Conservation (phyloP, 2,888 invertebrate species). For the Enchytraeus crypticus region DNA sequence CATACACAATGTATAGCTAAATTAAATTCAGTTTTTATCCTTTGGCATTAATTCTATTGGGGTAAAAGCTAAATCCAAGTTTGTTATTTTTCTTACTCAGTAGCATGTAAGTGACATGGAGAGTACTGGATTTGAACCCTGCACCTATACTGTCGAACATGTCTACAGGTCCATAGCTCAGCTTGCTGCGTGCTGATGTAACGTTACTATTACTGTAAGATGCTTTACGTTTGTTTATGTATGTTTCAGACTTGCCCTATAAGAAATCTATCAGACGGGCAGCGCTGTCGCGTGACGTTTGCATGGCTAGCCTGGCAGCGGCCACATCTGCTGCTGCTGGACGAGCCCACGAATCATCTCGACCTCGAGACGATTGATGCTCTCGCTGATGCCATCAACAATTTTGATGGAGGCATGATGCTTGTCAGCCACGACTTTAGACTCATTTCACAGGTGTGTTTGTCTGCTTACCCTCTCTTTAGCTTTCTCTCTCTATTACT, state of each 20-base stretch:
- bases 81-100: too few species aligned
- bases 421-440: slow-evolving; percentile 99
- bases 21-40: too few species aligned
- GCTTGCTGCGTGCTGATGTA: too few species aligned
- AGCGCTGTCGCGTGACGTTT: slow-evolving; percentile 94
- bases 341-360: slow-evolving; percentile 54
- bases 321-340: slow-evolving; percentile 74
- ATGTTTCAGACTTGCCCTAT: slow-evolving; percentile 72
- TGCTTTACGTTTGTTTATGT: too few species aligned
- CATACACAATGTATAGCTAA: too few species aligned
- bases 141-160: too few species aligned
- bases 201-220: too few species aligned
- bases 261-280: slow-evolving; percentile 89
- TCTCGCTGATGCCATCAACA: slow-evolving; percentile 90
- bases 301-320: slow-evolving; percentile 97
- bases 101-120: too few species aligned
- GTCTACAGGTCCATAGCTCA: too few species aligned
- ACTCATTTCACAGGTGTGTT: slow-evolving; percentile 82
- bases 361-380: slow-evolving; percentile 78
- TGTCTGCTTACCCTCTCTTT: background rate
- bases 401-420: slow-evolving; percentile 98
- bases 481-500: background rate
- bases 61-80: too few species aligned
- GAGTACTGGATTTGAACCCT: too few species aligned
- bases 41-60: too few species aligned